phyloP scores from a whole-genome alignment of 2,113 vertebrate genomes.

The Perccottus glenii region DNA sequence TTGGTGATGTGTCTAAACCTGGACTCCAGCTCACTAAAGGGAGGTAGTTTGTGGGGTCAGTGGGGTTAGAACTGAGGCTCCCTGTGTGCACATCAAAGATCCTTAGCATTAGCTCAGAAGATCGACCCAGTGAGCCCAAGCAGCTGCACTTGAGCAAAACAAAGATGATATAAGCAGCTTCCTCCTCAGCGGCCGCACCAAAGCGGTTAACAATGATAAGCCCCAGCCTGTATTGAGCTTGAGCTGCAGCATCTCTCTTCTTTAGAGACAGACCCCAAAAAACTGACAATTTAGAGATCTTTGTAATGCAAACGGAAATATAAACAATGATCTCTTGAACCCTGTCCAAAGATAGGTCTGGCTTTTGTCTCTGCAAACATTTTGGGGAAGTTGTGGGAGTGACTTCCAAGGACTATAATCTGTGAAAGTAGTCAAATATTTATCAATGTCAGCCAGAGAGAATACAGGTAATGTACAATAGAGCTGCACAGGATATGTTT shows the following conservation, averaged over 20 bases:
- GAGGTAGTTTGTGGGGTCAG: slow-evolving; percentile 58
- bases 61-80: slow-evolving; percentile 34
- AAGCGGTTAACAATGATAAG: slow-evolving; percentile 59
- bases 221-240: slow-evolving; percentile 47
- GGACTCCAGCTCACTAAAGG: slow-evolving; percentile 64
- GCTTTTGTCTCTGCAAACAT: slow-evolving; percentile 58
- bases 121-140: slow-evolving; percentile 62
- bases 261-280: slow-evolving; percentile 32
- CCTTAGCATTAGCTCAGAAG: slow-evolving; percentile 45
- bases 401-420: slow-evolving; percentile 44
- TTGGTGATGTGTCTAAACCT: slow-evolving; percentile 64
- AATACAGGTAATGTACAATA: slow-evolving; percentile 11
- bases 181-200: slow-evolving; percentile 52
- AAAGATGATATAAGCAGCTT: slow-evolving; percentile 72
- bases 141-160: slow-evolving; percentile 72
- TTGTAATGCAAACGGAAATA: slow-evolving; percentile 72
- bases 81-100: slow-evolving; percentile 69
- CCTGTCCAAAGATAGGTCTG: slow-evolving; percentile 64
- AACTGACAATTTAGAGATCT: slow-evolving; percentile 62
- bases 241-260: slow-evolving; percentile 17
- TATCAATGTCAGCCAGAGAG: slow-evolving; percentile 29
- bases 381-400: slow-evolving; percentile 57
- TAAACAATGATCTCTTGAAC: slow-evolving; percentile 71
- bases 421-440: slow-evolving; percentile 49
- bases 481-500: slow-evolving; percentile 13